phyloP scores from a whole-genome alignment of 2,888 invertebrate genomes.

The Peribatodes rhomboidaria region DNA sequence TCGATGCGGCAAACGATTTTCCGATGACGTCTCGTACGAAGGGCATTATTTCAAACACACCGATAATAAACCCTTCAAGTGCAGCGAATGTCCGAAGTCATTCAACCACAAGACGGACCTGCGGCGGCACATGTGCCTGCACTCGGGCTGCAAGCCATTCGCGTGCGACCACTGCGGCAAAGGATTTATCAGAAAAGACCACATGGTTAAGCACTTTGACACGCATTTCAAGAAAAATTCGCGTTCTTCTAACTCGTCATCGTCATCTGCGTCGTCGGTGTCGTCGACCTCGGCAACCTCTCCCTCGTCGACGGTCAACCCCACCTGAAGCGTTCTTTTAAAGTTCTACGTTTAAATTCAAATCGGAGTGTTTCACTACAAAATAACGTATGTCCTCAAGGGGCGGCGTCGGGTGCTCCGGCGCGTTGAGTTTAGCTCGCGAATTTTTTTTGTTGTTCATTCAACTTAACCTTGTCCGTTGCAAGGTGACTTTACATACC shows the following conservation, averaged over 20 bases:
- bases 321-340: slow-evolving; percentile 37
- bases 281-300: slow-evolving; percentile 57
- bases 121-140: slow-evolving; percentile 94
- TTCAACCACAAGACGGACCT: slow-evolving; percentile 97
- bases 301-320: slow-evolving; percentile 48
- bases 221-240: slow-evolving; percentile 90
- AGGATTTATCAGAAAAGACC: slow-evolving; percentile 96
- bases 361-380: slow-evolving; percentile 39
- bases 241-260: slow-evolving; percentile 67
- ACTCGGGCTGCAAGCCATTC: slow-evolving; percentile 94
- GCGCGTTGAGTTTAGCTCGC: slow-evolving; percentile 68
- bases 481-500: slow-evolving; percentile 85
- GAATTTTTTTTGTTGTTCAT: slow-evolving; percentile 80
- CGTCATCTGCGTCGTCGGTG: slow-evolving; percentile 60
- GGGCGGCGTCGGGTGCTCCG: slow-evolving; percentile 40
- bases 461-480: slow-evolving; percentile 81
- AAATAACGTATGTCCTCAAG: slow-evolving; percentile 40
- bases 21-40: slow-evolving; percentile 89
- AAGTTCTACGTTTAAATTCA: slow-evolving; percentile 19
- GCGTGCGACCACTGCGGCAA: slow-evolving; percentile 93
- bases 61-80: slow-evolving; percentile 95
- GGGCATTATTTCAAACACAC: slow-evolving; percentile 92
- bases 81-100: slow-evolving; percentile 93
- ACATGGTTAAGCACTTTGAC: slow-evolving; percentile 95
- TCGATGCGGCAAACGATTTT: slow-evolving; percentile 94